Conservation (phyloP, 2,888 invertebrate genomes). For the Argyresthia goedartella region DNA sequence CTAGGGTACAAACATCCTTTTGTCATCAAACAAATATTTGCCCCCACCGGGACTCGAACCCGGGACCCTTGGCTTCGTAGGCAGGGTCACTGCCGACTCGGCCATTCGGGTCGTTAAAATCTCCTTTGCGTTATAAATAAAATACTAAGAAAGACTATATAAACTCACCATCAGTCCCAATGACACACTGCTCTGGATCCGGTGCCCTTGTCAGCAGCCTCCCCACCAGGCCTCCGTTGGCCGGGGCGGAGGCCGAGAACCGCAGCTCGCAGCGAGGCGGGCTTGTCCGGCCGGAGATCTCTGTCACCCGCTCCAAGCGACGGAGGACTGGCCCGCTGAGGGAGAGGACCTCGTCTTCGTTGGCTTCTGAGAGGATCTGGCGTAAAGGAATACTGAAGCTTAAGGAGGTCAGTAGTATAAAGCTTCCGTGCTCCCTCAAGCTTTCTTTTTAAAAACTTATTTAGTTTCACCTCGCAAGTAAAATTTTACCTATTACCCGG, state of each 20-base stretch:
- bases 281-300: conserved; percentile 51
- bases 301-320: conserved; percentile 73
- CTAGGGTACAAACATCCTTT: no score
- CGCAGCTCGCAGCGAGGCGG: conserved; percentile 35
- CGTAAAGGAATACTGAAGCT: background rate
- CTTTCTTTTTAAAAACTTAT: no score
- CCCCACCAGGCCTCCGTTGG: conserved; percentile 39
- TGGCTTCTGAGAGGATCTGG: conserved; percentile 73
- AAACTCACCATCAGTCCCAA: conserved; percentile 66
- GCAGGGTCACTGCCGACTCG: no score
- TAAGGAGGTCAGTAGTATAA: background rate
- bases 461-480: no score
- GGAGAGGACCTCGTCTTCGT: conserved; percentile 79
- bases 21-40: no score
- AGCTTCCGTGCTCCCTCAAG: no score
- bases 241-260: conserved; percentile 41
- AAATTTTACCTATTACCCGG: no score
- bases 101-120: no score
- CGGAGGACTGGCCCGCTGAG: conserved; percentile 75
- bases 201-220: conserved; percentile 73
- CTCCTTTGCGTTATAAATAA: no score
- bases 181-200: conserved; percentile 69
- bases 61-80: no score
- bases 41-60: no score
- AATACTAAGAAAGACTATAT: no score